Conservation (phyloP, 2,113 vertebrate species). For the Neodon shergylaensis region DNA sequence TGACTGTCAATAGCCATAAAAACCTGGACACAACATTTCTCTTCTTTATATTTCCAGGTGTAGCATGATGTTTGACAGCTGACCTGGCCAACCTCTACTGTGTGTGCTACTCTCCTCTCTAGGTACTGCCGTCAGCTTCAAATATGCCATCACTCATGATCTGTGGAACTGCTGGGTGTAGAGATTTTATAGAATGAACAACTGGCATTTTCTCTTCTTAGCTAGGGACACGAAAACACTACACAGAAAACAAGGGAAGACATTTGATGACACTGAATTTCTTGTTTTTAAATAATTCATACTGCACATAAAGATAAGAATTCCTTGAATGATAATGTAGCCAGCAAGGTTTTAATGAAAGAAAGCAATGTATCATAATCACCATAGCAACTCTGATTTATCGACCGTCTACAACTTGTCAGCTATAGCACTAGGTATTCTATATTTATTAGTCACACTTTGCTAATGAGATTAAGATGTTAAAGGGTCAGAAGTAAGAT, state of each 20-base stretch:
- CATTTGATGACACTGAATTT: not conserved
- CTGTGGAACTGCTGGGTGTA: not conserved
- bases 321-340: not conserved
- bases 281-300: not conserved
- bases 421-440: not conserved
- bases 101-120: not conserved
- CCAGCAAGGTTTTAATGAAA: slow-evolving; percentile 7
- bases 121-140: not conserved
- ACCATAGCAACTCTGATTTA: not conserved
- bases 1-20: slow-evolving; percentile 4
- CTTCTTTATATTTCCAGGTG: not conserved
- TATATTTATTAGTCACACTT: not conserved
- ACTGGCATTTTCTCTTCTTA: not conserved
- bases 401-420: not conserved
- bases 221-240: not conserved
- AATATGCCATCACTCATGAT: not conserved
- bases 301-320: not conserved
- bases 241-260: not conserved
- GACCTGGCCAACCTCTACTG: not conserved
- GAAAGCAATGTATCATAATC: not conserved
- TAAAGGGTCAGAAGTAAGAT: not conserved
- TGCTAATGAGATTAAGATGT: not conserved
- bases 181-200: slow-evolving; percentile 7
- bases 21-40: not conserved
- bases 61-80: not conserved